These are phyloP conservation scores for Monomorium pharaonis DNA, from an alignment of 1,140 invertebrate species.

Conservation along the genomic window DNA sequence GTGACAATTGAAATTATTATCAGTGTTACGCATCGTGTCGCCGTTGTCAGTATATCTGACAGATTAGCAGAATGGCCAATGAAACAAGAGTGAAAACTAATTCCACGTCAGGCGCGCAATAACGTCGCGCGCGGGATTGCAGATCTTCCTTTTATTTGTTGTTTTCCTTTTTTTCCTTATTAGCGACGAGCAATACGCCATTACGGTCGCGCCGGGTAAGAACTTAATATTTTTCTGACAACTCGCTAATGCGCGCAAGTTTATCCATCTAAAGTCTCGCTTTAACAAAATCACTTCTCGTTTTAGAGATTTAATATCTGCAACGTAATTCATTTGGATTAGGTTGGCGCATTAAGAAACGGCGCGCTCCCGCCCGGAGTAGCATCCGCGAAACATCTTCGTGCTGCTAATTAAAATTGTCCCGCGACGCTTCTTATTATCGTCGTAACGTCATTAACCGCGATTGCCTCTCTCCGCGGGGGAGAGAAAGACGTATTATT, in stretches of 20 bases:
- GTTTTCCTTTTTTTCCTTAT: background rate
- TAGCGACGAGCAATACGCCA: background rate
- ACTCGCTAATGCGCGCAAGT: background rate
- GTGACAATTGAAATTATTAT: conserved; percentile 50
- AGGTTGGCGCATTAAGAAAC: conserved; percentile 14
- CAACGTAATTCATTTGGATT: conserved; percentile 53
- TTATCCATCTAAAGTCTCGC: background rate
- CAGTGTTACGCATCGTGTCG: conserved; percentile 16
- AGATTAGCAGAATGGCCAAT: conserved; percentile 20
- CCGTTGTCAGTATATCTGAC: conserved; percentile 16
- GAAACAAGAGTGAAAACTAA: conserved; percentile 8
- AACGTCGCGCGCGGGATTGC: background rate
- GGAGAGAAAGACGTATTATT: background rate
- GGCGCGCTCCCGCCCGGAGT: background rate
- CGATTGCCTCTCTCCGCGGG: conserved; percentile 1
- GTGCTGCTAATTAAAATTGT: conserved; percentile 52
- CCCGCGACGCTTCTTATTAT: conserved; percentile 42
- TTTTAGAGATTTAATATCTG: conserved; percentile 32
- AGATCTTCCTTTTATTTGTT: background rate
- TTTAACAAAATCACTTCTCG: background rate
- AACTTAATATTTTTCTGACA: background rate
- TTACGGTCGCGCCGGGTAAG: background rate
- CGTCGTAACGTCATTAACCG: conserved; percentile 24
- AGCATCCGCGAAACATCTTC: conserved; percentile 4
- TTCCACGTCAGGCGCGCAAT: background rate